Percentiles rank a stretch among this genome's conserved stretches.
Evolutionary conservation across 1,140 invertebrate genomes (phyloP).

Genomic region (Nasonia giraulti): DNA sequence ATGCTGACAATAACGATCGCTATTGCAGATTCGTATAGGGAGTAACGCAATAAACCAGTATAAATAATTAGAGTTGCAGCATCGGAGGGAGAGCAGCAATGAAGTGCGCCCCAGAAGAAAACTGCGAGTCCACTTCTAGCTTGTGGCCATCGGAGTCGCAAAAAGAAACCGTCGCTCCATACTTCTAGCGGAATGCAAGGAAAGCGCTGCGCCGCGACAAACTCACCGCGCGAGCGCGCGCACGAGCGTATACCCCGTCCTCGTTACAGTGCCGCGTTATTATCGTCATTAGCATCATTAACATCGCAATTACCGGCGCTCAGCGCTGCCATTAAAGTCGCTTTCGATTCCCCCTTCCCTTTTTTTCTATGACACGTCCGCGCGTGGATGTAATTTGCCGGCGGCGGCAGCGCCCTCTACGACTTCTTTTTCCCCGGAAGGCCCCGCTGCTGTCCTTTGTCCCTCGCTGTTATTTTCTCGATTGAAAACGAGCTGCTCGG

Average conservation of each 20-base stretch:
- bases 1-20: too few relatives aligned
- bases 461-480: not conserved
- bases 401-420: not conserved
- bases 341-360: conserved; percentile 11
- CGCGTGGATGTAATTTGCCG: not conserved
- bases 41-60: not conserved
- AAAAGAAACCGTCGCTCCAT: not conserved
- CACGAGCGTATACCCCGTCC: not conserved
- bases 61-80: not conserved
- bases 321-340: conserved; percentile 12
- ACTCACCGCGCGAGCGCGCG: not conserved
- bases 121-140: not conserved
- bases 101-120: not conserved
- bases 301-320: conserved; percentile 12
- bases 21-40: too few relatives aligned
- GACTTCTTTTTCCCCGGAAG: not conserved
- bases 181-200: not conserved
- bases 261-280: not conserved
- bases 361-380: not conserved
- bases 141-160: not conserved
- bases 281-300: conserved; percentile 34
- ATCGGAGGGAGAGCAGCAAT: not conserved
- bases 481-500: conserved; percentile 26
- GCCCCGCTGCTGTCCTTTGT: not conserved
- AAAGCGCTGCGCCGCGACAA: not conserved